Conservation (phyloP, 2,797 vertebrate genomes). For the Sarcophilus harrisii region DNA sequence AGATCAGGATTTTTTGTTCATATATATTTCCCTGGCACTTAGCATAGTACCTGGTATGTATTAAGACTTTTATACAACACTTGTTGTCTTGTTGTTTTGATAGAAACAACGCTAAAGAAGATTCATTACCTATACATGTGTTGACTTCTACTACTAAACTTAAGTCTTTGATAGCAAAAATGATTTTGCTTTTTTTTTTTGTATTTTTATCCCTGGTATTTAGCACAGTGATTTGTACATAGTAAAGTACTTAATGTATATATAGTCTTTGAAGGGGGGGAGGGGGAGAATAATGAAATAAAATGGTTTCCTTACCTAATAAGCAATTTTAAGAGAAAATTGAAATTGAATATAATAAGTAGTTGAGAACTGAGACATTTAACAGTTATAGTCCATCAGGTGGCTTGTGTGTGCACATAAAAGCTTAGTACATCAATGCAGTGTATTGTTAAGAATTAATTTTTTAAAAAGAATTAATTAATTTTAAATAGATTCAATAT, state of each 20-base stretch:
- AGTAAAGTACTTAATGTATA: background rate
- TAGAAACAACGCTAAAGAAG: background rate
- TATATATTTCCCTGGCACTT: background rate
- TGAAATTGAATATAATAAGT: background rate
- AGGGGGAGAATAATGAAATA: background rate
- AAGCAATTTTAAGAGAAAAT: background rate
- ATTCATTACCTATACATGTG: background rate
- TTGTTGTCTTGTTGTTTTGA: background rate
- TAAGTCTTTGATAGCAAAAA: background rate
- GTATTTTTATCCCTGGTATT: background rate
- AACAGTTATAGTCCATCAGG: background rate
- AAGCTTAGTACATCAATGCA: background rate
- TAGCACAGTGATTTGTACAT: background rate
- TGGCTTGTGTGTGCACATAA: background rate
- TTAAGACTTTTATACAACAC: background rate
- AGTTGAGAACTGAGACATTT: background rate
- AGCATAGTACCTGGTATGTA: background rate
- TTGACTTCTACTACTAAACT: background rate
- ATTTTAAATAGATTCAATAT: background rate
- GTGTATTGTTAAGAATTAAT: background rate
- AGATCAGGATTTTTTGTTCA: background rate
- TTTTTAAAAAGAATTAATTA: background rate
- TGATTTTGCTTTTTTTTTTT: background rate
- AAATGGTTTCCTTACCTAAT: background rate
- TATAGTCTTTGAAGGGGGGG: background rate